phyloP scores from a whole-genome alignment of 1,140 invertebrate genomes.

The Drosophila nigrodunni region DNA sequence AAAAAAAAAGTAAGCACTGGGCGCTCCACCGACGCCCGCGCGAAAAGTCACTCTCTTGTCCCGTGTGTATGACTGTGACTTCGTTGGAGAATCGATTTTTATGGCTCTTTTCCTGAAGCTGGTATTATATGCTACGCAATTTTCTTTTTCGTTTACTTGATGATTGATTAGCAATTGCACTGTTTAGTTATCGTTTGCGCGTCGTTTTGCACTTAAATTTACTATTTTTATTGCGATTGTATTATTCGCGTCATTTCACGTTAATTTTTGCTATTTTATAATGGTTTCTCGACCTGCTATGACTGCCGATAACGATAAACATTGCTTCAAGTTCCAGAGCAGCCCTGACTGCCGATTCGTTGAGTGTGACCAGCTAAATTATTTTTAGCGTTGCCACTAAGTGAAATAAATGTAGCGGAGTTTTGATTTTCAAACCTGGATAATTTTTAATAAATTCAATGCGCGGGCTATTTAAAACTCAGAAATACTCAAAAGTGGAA shows the following conservation, averaged over 20 bases:
- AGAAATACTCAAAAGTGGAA: no score
- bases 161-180: conserved; percentile 30
- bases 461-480: no score
- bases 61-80: conserved; percentile 53
- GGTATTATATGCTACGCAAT: conserved; percentile 44
- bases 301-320: conserved; percentile 49
- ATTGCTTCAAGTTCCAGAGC: conserved; percentile 13
- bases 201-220: conserved; percentile 41
- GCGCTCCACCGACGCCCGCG: conserved; percentile 72
- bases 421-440: background rate
- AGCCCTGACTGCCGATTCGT: conserved; percentile 12
- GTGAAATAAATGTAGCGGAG: background rate
- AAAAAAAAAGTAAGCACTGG: conserved; percentile 47
- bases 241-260: conserved; percentile 67
- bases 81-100: conserved; percentile 82
- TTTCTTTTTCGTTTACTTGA: conserved; percentile 6
- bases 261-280: conserved; percentile 62
- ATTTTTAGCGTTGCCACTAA: conserved; percentile 16
- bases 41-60: conserved; percentile 56
- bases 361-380: conserved; percentile 13
- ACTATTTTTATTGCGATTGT: conserved; percentile 56
- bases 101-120: conserved; percentile 68
- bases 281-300: conserved; percentile 51
- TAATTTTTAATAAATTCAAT: background rate
- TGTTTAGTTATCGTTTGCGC: conserved; percentile 48